Evolutionary conservation across 2,888 invertebrate genomes (phyloP).

Genomic region (Hemistola chrysoprasaria): DNA sequence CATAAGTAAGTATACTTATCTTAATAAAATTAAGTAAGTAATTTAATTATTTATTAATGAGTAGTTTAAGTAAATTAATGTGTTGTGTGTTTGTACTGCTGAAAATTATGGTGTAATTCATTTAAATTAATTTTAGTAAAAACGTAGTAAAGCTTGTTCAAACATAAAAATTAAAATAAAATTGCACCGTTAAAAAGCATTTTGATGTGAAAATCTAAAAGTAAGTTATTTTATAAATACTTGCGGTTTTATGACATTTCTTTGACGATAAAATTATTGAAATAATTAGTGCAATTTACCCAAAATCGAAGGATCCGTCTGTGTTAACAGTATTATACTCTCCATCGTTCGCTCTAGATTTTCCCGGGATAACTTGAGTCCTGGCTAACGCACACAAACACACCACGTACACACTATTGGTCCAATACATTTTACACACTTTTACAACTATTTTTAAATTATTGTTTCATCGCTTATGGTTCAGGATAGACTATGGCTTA

Average conservation of each 20-base stretch:
- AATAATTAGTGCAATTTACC: constrained; percentile 58
- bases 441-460: constrained; percentile 25
- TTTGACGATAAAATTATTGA: no score
- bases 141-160: constrained; percentile 1
- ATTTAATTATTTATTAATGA: no score
- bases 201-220: no score
- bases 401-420: constrained; percentile 55
- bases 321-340: constrained; percentile 85
- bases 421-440: constrained; percentile 58
- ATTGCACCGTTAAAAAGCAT: no score
- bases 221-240: no score
- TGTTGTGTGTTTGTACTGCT: no score
- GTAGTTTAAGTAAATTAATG: no score
- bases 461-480: constrained; percentile 39
- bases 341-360: constrained; percentile 74
- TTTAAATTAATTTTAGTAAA: no score
- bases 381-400: constrained; percentile 63
- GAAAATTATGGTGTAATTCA: no score
- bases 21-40: no score
- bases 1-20: no score
- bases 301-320: constrained; percentile 90
- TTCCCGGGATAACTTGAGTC: constrained; percentile 73
- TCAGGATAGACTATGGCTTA: constrained; percentile 60
- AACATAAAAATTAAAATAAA: neutral
- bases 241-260: no score